Evolutionary conservation across 1,140 invertebrate species (phyloP).

Genomic region (Cyrtorhinus lividipennis): DNA sequence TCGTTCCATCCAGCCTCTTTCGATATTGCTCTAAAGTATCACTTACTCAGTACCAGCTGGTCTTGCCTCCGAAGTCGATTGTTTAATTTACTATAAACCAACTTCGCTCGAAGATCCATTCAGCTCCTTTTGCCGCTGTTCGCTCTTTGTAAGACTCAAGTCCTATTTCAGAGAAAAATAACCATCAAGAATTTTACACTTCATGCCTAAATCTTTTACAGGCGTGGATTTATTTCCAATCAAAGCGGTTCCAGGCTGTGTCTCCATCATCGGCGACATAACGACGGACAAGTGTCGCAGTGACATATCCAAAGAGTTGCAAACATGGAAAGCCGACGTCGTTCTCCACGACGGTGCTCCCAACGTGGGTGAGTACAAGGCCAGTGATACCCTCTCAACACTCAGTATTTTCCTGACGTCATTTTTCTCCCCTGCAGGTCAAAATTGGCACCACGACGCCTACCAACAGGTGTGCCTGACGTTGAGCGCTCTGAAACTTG

Average conservation of each 20-base stretch:
- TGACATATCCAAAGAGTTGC: constrained; percentile 65
- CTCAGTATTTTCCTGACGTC: background rate
- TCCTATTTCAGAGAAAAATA: too few relatives aligned
- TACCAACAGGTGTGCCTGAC: constrained; percentile 86
- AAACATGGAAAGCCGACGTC: constrained; percentile 93
- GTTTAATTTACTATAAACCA: too few relatives aligned
- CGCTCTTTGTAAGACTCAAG: too few relatives aligned
- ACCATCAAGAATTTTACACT: too few relatives aligned
- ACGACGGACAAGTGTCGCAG: constrained; percentile 82
- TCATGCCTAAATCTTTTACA: constrained; percentile 28
- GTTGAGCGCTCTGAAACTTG: constrained; percentile 81
- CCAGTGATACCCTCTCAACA: too few relatives aligned
- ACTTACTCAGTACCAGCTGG: too few relatives aligned
- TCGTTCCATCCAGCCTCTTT: too few relatives aligned
- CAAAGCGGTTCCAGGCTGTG: constrained; percentile 79
- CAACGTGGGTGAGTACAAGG: constrained; percentile 79
- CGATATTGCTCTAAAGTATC: too few relatives aligned
- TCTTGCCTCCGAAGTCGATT: too few relatives aligned
- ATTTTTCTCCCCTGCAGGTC: constrained; percentile 27
- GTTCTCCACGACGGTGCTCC: constrained; percentile 96
- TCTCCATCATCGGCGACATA: constrained; percentile 84
- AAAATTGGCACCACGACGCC: constrained; percentile 95
- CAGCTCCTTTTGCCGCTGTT: too few relatives aligned
- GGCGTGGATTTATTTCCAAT: constrained; percentile 96
- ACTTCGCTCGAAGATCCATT: too few relatives aligned